These are phyloP conservation scores for Drosophila repletoides DNA, from an alignment of 1,140 invertebrate species.

Conservation along the genomic window DNA sequence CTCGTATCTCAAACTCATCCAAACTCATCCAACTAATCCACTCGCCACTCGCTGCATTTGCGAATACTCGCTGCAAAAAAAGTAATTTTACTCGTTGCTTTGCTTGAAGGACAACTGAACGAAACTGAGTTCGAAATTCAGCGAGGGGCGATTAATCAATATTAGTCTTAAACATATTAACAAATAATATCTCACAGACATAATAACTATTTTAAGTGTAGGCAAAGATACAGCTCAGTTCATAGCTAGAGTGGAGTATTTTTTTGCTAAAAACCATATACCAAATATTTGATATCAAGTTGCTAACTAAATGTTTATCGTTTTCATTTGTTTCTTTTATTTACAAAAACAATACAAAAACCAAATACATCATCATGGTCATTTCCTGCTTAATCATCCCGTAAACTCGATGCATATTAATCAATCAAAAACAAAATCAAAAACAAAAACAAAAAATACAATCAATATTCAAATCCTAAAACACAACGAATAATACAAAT, in stretches of 20 bases:
- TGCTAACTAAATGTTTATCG: slow-evolving; percentile 82
- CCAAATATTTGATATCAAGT: slow-evolving; percentile 61
- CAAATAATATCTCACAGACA: slow-evolving; percentile 1
- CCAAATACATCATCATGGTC: slow-evolving; percentile 78
- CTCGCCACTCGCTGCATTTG: neutral
- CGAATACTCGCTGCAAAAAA: too few species aligned
- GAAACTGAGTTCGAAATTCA: neutral
- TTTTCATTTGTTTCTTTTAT: slow-evolving; percentile 82
- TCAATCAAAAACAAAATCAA: slow-evolving; percentile 2
- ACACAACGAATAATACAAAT: slow-evolving; percentile 53
- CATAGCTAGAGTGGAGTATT: slow-evolving; percentile 15
- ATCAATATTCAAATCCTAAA: slow-evolving; percentile 53
- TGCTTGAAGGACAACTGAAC: too few species aligned
- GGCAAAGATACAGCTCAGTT: slow-evolving; percentile 11
- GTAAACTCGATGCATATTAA: slow-evolving; percentile 49
- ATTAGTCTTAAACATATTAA: neutral
- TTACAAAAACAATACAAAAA: slow-evolving; percentile 64
- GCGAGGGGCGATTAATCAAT: neutral
- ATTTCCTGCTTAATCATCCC: slow-evolving; percentile 81
- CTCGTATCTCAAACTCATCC: slow-evolving; percentile 8
- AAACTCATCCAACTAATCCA: neutral
- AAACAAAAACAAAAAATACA: slow-evolving; percentile 36
- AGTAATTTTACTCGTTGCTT: too few species aligned
- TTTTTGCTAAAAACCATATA: slow-evolving; percentile 19
- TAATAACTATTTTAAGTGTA: slow-evolving; percentile 25